Evolutionary conservation across 2,888 invertebrate genomes (phyloP).

Genomic region (Phalera bucephala): DNA sequence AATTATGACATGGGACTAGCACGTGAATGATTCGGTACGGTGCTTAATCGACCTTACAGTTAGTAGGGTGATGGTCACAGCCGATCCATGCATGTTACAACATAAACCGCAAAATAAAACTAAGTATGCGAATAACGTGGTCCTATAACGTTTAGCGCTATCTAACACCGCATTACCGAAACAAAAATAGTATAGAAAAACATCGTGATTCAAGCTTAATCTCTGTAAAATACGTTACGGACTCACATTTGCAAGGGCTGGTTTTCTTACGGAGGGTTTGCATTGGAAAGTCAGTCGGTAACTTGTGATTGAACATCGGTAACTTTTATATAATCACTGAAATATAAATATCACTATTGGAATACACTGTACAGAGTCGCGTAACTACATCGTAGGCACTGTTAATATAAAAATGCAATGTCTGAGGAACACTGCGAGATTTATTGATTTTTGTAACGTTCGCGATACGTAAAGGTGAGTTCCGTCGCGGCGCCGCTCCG

Average conservation of each 20-base stretch:
- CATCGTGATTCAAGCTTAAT: conserved; percentile 38
- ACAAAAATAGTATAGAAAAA: conserved; percentile 42
- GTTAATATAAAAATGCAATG: conserved; percentile 49
- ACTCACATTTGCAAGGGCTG: conserved; percentile 97
- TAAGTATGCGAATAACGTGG: conserved; percentile 56
- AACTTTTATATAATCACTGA: conserved; percentile 64
- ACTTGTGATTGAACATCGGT: conserved; percentile 83
- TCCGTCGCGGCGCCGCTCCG: conserved; percentile 27
- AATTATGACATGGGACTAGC: conserved; percentile 66
- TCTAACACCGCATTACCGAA: conserved; percentile 59
- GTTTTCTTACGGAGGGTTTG: conserved; percentile 97
- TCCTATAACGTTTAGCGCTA: conserved; percentile 65
- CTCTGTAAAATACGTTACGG: conserved; percentile 44
- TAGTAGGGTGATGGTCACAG: conserved; percentile 53
- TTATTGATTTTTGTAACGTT: conserved; percentile 70
- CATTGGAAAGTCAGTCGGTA: conserved; percentile 86
- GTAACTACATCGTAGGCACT: conserved; percentile 41
- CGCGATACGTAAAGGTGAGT: conserved; percentile 36
- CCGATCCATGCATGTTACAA: conserved; percentile 70
- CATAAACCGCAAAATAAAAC: conserved; percentile 73
- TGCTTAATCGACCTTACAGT: conserved; percentile 38
- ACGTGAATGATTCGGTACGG: conserved; percentile 35
- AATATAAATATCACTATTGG: conserved; percentile 68
- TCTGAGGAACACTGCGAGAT: conserved; percentile 50
- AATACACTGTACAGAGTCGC: conserved; percentile 48